A percentile compares a stretch with the other conserved stretches of the same genome.
Conservation (phyloP, 2,113 vertebrate genomes). For the Dasypus novemcinctus region DNA sequence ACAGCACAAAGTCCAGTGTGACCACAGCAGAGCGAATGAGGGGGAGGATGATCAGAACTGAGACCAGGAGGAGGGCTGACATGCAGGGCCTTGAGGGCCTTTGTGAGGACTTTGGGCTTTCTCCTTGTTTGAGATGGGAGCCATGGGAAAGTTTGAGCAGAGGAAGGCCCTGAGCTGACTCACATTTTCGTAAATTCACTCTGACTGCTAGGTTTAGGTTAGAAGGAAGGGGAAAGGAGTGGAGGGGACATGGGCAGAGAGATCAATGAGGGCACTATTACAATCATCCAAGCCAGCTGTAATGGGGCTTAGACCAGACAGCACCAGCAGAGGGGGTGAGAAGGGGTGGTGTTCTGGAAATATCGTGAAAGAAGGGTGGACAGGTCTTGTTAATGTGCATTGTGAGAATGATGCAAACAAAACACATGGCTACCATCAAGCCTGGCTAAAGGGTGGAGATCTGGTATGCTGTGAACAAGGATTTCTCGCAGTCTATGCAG, state of each 20-base stretch:
- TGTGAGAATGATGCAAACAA: neutral
- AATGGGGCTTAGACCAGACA: neutral
- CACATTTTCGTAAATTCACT: neutral
- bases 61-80: neutral
- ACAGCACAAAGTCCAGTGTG: neutral
- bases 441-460: neutral
- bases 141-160: neutral
- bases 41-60: neutral
- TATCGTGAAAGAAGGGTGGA: neutral
- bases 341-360: neutral
- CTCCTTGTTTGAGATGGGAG: neutral
- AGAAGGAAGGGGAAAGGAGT: neutral
- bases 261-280: neutral
- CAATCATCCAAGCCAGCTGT: neutral
- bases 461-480: neutral
- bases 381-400: neutral
- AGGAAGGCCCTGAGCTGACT: neutral
- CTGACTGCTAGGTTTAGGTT: neutral
- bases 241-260: neutral
- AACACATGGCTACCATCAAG: neutral
- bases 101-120: neutral
- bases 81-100: no score
- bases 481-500: neutral
- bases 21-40: neutral
- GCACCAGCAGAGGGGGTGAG: neutral